Percentiles rank a stretch among this genome's conserved stretches.
phyloP scores from a whole-genome alignment of 2,888 invertebrate species.

The Boloria selene region DNA sequence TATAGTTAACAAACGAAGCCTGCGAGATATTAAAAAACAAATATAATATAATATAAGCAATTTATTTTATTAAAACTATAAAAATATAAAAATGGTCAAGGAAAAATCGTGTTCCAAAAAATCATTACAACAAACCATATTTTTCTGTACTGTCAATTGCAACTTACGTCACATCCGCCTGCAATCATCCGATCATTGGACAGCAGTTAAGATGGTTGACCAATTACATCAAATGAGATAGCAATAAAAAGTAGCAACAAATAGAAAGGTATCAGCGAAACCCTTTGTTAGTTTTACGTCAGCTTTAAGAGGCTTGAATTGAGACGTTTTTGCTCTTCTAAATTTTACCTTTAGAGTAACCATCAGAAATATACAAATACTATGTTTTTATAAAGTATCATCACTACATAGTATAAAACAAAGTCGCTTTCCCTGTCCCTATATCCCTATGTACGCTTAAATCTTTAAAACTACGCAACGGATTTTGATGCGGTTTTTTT shows the following conservation, averaged over 20 bases:
- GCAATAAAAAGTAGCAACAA: conserved; percentile 5
- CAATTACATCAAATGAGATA: conserved; percentile 28
- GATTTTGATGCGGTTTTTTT: no score
- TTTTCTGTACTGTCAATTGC: conserved; percentile 39
- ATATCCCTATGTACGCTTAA: no score
- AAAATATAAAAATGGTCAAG: neutral
- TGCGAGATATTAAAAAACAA: no score
- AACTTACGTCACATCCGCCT: conserved; percentile 54
- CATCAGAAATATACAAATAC: no score
- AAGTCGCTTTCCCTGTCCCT: no score
- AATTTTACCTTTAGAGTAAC: neutral
- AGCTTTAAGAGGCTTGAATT: neutral
- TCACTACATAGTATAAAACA: no score
- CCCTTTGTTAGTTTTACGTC: neutral
- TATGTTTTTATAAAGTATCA: no score
- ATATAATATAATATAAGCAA: no score
- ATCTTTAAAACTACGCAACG: no score
- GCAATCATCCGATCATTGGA: conserved; percentile 41
- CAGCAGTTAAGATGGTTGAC: conserved; percentile 24
- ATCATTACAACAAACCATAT: neutral
- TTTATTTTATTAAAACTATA: neutral
- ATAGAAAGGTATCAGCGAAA: conserved; percentile 4
- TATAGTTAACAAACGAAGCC: no score
- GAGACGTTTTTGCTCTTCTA: neutral
- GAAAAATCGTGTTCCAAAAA: conserved; percentile 13